A percentile compares a stretch with the other conserved stretches of the same genome.
phyloP scores from a whole-genome alignment of 1,140 invertebrate genomes.

The Drosophila pectinifera region DNA sequence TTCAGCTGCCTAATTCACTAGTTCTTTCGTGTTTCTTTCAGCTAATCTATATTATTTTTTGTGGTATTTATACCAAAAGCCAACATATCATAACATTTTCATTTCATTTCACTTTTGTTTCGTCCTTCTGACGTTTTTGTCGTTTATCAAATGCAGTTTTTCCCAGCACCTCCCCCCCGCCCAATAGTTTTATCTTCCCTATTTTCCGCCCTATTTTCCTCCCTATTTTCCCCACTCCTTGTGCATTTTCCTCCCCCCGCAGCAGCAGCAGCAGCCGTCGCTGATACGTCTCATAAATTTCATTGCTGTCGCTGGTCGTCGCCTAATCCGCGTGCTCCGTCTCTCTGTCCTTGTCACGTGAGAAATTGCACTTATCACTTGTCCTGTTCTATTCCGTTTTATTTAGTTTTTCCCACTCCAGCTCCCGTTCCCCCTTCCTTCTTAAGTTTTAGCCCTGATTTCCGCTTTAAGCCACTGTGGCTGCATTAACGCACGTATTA shows the following conservation, averaged over 20 bases:
- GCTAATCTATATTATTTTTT: too few relatives aligned
- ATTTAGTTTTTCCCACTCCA: not conserved
- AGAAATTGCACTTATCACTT: slow-evolving; percentile 76
- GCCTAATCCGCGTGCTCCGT: slow-evolving; percentile 60
- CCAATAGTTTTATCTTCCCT: slow-evolving; percentile 10
- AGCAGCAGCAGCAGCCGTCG: slow-evolving; percentile 20
- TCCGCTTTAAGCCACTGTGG: slow-evolving; percentile 24
- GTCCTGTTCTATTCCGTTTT: slow-evolving; percentile 21
- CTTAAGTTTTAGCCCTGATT: slow-evolving; percentile 28
- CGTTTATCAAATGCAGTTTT: slow-evolving; percentile 35
- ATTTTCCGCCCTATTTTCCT: not conserved
- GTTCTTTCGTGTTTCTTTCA: not conserved
- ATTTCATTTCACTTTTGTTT: slow-evolving; percentile 31
- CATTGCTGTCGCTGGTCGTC: slow-evolving; percentile 66
- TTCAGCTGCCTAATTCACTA: too few relatives aligned
- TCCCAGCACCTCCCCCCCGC: not conserved
- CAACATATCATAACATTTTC: slow-evolving; percentile 5
- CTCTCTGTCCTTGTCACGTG: slow-evolving; percentile 59
- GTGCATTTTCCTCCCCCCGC: not conserved
- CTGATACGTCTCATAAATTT: slow-evolving; percentile 77
- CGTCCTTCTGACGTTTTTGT: slow-evolving; percentile 43
- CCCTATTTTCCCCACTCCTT: not conserved
- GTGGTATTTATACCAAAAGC: not conserved
- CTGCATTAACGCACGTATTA: slow-evolving; percentile 27
- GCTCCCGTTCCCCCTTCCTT: not conserved